Evolutionary conservation across 2,888 invertebrate genomes (phyloP).

Genomic region (Lepeophtheirus nordmannii): DNA sequence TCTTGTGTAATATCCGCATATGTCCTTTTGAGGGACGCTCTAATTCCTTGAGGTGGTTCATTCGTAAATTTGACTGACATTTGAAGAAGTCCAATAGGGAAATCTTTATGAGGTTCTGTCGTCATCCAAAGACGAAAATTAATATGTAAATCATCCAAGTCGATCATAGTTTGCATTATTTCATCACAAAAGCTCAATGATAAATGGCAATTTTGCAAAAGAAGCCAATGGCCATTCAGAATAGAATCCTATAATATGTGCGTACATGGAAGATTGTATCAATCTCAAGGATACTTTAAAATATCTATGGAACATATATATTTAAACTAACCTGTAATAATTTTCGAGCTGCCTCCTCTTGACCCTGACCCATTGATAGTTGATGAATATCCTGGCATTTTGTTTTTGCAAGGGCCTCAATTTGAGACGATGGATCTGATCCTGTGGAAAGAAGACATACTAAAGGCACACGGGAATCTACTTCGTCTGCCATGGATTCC

Average conservation of each 20-base stretch:
- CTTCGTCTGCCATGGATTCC: constrained; percentile 75
- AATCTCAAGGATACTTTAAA: background rate
- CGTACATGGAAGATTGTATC: background rate
- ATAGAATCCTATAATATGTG: constrained; percentile 47
- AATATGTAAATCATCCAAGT: constrained; percentile 64
- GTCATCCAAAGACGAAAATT: constrained; percentile 76
- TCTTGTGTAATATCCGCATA: constrained; percentile 80
- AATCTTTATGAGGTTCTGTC: constrained; percentile 79
- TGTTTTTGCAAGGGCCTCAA: constrained; percentile 65
- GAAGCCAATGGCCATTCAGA: constrained; percentile 70
- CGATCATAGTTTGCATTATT: constrained; percentile 70
- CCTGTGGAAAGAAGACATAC: constrained; percentile 86
- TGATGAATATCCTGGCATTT: constrained; percentile 51
- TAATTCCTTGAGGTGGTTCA: constrained; percentile 88
- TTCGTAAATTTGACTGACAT: constrained; percentile 94
- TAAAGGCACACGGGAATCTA: constrained; percentile 69
- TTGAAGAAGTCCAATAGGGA: constrained; percentile 71
- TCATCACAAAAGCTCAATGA: constrained; percentile 85
- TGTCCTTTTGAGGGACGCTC: constrained; percentile 81
- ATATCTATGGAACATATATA: background rate
- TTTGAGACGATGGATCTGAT: constrained; percentile 90
- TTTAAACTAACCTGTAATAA: constrained; percentile 36
- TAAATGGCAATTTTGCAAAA: constrained; percentile 89
- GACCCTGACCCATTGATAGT: constrained; percentile 96
- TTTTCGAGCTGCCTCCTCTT: constrained; percentile 68